Evolutionary conservation across 2,797 vertebrate genomes (phyloP).

Genomic region (Tauraco hartlaubi): DNA sequence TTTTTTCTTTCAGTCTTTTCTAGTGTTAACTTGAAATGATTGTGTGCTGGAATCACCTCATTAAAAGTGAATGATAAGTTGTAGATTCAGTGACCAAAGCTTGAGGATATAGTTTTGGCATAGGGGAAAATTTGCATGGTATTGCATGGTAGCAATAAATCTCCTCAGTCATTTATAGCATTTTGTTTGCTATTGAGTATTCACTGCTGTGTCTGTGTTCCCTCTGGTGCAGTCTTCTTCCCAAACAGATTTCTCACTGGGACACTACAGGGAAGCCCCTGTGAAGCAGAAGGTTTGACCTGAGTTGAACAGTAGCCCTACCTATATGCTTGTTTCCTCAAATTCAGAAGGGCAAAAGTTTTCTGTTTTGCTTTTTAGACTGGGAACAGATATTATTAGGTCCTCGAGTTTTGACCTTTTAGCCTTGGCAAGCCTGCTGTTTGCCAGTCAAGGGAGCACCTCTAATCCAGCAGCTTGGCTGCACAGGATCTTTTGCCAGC

Average conservation of each 20-base stretch:
- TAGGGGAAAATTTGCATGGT: neutral
- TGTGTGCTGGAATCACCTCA: neutral
- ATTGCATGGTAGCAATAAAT: neutral
- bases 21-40: neutral
- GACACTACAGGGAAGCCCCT: neutral
- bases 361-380: neutral
- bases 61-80: neutral
- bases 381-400: neutral
- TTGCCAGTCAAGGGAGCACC: neutral
- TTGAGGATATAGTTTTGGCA: neutral
- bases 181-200: neutral
- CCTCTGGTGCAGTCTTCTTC: neutral
- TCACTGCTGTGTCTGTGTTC: neutral
- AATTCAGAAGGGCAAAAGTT: neutral
- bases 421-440: neutral
- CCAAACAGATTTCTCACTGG: neutral
- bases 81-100: neutral
- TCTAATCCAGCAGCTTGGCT: neutral
- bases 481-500: accelerated
- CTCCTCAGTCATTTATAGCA: neutral
- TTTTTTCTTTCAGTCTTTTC: neutral
- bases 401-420: neutral
- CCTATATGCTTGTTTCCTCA: neutral
- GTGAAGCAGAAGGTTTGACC: neutral
- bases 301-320: neutral